Evolutionary conservation across 2,888 invertebrate genomes (phyloP), one percentile per base, ranked within the genome.

Genomic region (Drosophila tripunctata): DNA sequence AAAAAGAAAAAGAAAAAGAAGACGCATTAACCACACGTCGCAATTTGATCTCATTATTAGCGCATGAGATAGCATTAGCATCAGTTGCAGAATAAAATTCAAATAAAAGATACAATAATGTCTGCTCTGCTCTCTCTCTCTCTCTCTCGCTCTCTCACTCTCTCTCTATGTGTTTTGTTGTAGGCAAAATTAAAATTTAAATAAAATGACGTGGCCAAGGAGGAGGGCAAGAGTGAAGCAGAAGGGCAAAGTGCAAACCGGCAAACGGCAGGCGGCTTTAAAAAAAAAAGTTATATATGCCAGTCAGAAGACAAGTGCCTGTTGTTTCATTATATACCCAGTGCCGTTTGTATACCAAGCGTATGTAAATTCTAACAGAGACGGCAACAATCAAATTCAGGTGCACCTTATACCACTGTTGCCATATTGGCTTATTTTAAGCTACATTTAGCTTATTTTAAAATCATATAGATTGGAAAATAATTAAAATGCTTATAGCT

Each of bases 121-220:
- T 43, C 14, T 50, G 44, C 36, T 15, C 41, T 10, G 33, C n/a
- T n/a, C n/a, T n/a, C n/a, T n/a, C n/a, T n/a, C n/a, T n/a, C n/a
- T n/a, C n/a, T n/a, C n/a, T n/a, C n/a, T n/a, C n/a, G n/a, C n/a
- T n/a, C n/a, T n/a, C n/a, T n/a, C n/a, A n/a, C n/a, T n/a, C n/a
- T n/a, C n/a, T n/a, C n/a, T n/a, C n/a, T n/a, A n/a, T 7, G 44
- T 8, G 10, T 27, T 27, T 3, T 27, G 3, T 27, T 17, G 15
- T 21, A 31, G 19, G 27, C 48, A 51, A 40, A 78, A 72, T 80
- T 57, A 63, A 75, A 72, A 75, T 78, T 67, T 73, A 73, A 77
- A 81, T 73, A 72, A 77, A 79, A 69, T 51, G 58, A 45, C 54
- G 47, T 14, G 27, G 54, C 54, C 67, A 60, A 21, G 21, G 21